A percentile compares a stretch with the other conserved stretches of the same genome.
Evolutionary conservation across 2,888 invertebrate species (phyloP).

Genomic region (Fragum sueziense): DNA sequence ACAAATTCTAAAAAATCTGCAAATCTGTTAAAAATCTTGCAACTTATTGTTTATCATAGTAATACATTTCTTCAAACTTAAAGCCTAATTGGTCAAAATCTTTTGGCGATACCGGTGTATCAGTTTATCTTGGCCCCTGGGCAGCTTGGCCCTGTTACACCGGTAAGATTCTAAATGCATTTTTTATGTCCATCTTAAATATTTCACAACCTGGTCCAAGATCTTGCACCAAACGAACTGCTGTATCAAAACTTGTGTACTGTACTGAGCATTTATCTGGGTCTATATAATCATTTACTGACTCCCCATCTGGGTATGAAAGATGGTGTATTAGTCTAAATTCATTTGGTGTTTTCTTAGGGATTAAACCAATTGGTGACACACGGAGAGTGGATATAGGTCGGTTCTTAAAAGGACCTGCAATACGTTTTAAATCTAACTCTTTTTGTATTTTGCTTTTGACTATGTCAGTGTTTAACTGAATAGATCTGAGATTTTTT

Average conservation of each 20-base stretch:
- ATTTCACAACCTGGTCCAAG: background rate
- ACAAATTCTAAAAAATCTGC: slow-evolving; percentile 22
- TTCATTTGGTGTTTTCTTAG: slow-evolving; percentile 29
- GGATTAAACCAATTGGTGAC: slow-evolving; percentile 22
- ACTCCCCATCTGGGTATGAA: slow-evolving; percentile 25
- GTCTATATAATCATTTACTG: slow-evolving; percentile 50
- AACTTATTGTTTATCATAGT: slow-evolving; percentile 42
- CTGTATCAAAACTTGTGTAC: slow-evolving; percentile 22
- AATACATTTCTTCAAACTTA: slow-evolving; percentile 35
- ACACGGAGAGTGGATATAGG: background rate
- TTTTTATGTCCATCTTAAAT: slow-evolving; percentile 14
- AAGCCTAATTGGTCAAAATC: slow-evolving; percentile 44
- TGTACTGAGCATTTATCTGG: slow-evolving; percentile 1
- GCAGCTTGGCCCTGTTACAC: too few relatives aligned
- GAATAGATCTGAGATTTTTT: slow-evolving; percentile 41
- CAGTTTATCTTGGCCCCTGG: too few relatives aligned
- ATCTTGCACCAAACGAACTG: slow-evolving; percentile 17
- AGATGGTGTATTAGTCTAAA: slow-evolving; percentile 46
- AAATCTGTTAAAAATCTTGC: slow-evolving; percentile 29
- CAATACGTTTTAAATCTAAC: slow-evolving; percentile 21
- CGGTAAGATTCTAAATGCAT: slow-evolving; percentile 36
- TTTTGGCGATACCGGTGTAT: background rate
- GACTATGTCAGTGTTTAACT: slow-evolving; percentile 1
- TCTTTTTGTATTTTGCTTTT: slow-evolving; percentile 36
- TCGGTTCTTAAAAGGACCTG: slow-evolving; percentile 24